Evolutionary conservation across 2,113 vertebrate genomes (phyloP).

Genomic region (Lophochroa leadbeateri): DNA sequence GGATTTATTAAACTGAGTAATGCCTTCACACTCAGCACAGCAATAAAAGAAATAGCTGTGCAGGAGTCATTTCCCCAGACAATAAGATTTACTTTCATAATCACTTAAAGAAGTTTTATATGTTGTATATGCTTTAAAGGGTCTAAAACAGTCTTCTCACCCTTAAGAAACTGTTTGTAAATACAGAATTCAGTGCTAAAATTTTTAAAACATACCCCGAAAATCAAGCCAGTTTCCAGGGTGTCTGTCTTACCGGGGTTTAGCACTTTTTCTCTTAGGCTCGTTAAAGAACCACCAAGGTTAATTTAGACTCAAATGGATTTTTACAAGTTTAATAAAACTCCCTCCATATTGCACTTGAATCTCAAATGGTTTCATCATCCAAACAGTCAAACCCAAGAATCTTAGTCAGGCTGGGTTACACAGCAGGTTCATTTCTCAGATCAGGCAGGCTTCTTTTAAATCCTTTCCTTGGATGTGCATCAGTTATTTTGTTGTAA

Average conservation of each 20-base stretch:
- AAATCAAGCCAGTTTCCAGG: not conserved
- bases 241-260: not conserved
- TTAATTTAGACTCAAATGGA: not conserved
- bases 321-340: not conserved
- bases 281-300: not conserved
- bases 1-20: constrained; percentile 83
- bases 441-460: not conserved
- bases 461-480: not conserved
- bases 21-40: constrained; percentile 69
- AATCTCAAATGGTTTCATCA: not conserved
- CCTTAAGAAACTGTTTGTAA: constrained; percentile 64
- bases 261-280: not conserved
- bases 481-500: not conserved
- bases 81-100: constrained; percentile 77
- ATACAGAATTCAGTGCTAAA: not conserved
- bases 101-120: constrained; percentile 70
- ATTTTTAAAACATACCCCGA: not conserved
- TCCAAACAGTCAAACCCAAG: not conserved
- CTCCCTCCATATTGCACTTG: not conserved
- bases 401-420: not conserved
- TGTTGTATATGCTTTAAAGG: constrained; percentile 52
- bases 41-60: constrained; percentile 78
- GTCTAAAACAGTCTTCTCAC: constrained; percentile 31
- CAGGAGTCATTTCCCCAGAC: constrained; percentile 76
- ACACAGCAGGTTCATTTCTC: not conserved